Evolutionary conservation across 2,113 vertebrate species (phyloP).

Genomic region (Dicrurus megarhynchus): DNA sequence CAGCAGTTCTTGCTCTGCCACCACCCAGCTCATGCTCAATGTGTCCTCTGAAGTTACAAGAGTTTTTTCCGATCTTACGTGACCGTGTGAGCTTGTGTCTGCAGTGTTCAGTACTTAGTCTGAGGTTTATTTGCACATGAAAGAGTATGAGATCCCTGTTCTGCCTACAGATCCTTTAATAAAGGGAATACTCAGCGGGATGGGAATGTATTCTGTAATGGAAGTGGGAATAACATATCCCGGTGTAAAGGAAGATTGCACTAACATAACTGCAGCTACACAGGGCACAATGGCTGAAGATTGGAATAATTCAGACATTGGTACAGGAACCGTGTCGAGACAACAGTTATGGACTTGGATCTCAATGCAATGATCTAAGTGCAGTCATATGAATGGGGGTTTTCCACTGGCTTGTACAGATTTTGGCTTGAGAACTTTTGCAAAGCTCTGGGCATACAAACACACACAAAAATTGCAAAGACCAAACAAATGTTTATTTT

Average conservation of each 20-base stretch:
- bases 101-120: background rate
- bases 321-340: background rate
- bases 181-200: background rate
- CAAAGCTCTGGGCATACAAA: background rate
- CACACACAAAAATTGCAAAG: background rate
- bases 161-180: background rate
- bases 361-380: background rate
- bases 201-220: background rate
- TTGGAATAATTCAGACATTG: background rate
- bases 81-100: accelerated
- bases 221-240: background rate
- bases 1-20: background rate
- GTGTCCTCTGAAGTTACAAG: background rate
- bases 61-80: background rate
- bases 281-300: background rate
- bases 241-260: background rate
- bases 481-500: background rate
- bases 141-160: background rate
- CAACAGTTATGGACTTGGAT: background rate
- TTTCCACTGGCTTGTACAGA: background rate
- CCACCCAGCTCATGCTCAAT: background rate
- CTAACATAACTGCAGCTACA: background rate
- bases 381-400: background rate
- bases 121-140: background rate
- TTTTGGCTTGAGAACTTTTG: background rate